These are phyloP conservation scores for Nasonia longicornis DNA, from an alignment of 1,140 invertebrate genomes.

Conservation along the genomic window DNA sequence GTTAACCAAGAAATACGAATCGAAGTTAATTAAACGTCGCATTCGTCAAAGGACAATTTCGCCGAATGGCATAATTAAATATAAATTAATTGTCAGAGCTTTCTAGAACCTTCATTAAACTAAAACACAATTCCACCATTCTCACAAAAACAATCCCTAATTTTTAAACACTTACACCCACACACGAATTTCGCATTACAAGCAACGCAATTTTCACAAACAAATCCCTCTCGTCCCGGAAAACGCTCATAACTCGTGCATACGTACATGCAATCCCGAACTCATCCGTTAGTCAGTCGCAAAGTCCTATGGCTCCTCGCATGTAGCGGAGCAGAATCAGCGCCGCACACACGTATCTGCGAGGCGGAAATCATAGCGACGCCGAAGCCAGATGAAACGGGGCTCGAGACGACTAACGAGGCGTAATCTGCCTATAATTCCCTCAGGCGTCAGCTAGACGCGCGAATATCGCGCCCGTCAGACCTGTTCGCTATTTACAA, in stretches of 20 bases:
- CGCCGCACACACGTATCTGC: neutral
- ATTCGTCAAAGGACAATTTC: too few relatives aligned
- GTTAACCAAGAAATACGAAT: too few relatives aligned
- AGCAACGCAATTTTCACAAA: neutral
- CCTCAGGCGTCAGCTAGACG: neutral
- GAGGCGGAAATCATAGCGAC: neutral
- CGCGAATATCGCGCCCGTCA: neutral
- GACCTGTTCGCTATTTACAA: neutral
- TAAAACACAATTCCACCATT: too few relatives aligned
- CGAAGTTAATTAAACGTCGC: too few relatives aligned
- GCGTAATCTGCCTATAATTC: slow-evolving; percentile 4
- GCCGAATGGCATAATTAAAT: too few relatives aligned
- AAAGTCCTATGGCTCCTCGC: neutral
- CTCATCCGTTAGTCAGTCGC: neutral
- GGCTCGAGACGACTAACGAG: neutral
- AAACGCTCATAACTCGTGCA: neutral
- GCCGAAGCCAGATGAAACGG: slow-evolving; percentile 5
- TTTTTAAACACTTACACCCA: too few relatives aligned
- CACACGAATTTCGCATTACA: neutral
- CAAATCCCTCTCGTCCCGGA: neutral
- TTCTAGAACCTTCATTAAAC: too few relatives aligned
- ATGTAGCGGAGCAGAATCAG: neutral
- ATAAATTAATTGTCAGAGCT: too few relatives aligned
- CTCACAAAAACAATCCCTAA: too few relatives aligned
- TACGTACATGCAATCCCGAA: neutral